Percentiles rank a stretch among this genome's conserved stretches.
Conservation (phyloP, 1,140 invertebrate genomes). For the Camponotus floridanus region DNA sequence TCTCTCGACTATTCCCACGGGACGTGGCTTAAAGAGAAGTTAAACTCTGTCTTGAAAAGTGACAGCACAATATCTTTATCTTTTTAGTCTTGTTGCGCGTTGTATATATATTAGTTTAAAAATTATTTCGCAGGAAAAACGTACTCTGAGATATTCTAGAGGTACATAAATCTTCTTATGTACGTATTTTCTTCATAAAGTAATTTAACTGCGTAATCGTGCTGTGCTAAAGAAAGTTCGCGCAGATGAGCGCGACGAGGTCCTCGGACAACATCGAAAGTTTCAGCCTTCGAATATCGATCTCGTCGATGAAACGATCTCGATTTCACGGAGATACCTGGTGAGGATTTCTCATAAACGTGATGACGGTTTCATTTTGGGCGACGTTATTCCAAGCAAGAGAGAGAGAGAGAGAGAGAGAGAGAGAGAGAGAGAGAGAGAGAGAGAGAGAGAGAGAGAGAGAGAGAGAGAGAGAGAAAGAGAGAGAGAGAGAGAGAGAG, state of each 20-base stretch:
- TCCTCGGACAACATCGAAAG: slow-evolving; percentile 40
- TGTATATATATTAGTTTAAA: neutral
- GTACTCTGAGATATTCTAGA: no score
- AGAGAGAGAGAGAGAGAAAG: no score
- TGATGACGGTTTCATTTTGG: slow-evolving; percentile 49
- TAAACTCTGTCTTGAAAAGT: slow-evolving; percentile 36
- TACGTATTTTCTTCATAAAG: neutral
- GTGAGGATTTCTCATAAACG: neutral
- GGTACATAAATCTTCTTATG: no score
- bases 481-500: no score
- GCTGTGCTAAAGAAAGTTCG: neutral
- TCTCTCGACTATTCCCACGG: slow-evolving; percentile 42
- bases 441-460: no score
- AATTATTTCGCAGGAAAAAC: neutral
- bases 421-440: no score
- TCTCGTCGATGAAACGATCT: slow-evolving; percentile 26
- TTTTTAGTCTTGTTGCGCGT: neutral
- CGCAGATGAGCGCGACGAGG: no score
- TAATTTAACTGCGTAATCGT: neutral
- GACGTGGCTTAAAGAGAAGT: neutral
- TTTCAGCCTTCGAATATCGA: slow-evolving; percentile 49
- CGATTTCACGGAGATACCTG: slow-evolving; percentile 24
- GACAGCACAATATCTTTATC: slow-evolving; percentile 23
- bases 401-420: no score
- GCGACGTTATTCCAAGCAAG: slow-evolving; percentile 8